phyloP scores from a whole-genome alignment of 2,113 vertebrate genomes.

The Tapirus terrestris region DNA sequence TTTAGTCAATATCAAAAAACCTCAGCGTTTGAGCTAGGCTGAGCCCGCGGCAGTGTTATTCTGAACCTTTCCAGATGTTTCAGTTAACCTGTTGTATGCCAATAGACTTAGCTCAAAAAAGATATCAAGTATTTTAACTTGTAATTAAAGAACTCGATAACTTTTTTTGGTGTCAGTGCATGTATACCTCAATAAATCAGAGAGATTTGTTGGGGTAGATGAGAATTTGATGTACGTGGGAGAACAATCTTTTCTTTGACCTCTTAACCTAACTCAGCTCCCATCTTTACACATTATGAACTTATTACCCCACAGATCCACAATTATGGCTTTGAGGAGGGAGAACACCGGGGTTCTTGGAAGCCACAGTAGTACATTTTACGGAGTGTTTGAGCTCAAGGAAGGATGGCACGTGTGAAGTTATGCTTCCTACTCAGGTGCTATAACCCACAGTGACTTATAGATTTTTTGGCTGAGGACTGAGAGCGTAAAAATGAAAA shows the following conservation, averaged over 20 bases:
- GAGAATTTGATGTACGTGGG: background rate
- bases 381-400: background rate
- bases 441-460: background rate
- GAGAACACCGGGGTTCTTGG: background rate
- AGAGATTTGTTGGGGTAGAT: background rate
- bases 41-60: slow-evolving; percentile 27
- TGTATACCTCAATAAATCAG: background rate
- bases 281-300: background rate
- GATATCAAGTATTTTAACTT: background rate
- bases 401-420: background rate
- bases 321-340: background rate
- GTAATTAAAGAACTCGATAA: background rate
- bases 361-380: background rate
- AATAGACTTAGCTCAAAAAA: background rate
- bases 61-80: background rate
- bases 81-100: background rate
- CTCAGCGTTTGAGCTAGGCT: slow-evolving; percentile 27
- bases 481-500: background rate
- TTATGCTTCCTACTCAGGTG: background rate
- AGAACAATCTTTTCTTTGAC: background rate
- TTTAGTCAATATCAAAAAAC: slow-evolving; percentile 62
- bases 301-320: background rate
- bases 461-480: background rate
- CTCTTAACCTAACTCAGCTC: background rate
- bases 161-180: background rate